Conservation (phyloP, 2,797 vertebrate species). For the Arrhamphus sclerolepis region DNA sequence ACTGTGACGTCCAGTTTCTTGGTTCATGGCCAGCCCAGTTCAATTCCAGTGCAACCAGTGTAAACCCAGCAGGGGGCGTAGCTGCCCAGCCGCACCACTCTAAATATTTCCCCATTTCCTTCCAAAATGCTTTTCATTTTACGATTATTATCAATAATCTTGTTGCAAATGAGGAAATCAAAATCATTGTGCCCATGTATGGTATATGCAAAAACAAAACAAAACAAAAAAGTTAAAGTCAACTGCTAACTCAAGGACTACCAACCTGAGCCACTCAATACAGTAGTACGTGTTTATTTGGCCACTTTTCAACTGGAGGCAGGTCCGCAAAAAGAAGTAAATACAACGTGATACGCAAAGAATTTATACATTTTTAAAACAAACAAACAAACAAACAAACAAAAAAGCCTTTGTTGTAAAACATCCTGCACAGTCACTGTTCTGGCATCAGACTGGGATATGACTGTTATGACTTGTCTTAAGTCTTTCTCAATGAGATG, state of each 20-base stretch:
- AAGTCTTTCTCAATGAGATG: slow-evolving; percentile 35
- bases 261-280: slow-evolving; percentile 32
- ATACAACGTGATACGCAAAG: background rate
- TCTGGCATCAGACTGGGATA: slow-evolving; percentile 28
- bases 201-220: background rate
- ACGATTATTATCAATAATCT: slow-evolving; percentile 19
- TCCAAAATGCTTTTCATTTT: slow-evolving; percentile 20
- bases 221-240: background rate
- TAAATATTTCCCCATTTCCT: slow-evolving; percentile 27
- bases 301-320: slow-evolving; percentile 34
- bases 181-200: background rate
- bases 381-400: slow-evolving; percentile 7
- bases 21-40: slow-evolving; percentile 50
- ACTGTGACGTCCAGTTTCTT: slow-evolving; percentile 35
- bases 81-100: slow-evolving; percentile 47
- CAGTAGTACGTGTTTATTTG: slow-evolving; percentile 38
- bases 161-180: slow-evolving; percentile 7
- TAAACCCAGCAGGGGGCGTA: slow-evolving; percentile 76
- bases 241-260: slow-evolving; percentile 17
- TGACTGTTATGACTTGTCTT: slow-evolving; percentile 6
- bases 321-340: slow-evolving; percentile 17
- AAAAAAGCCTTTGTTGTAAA: slow-evolving; percentile 6
- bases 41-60: slow-evolving; percentile 71
- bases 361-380: too few species aligned
- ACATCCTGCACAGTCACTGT: slow-evolving; percentile 29